phyloP scores from a whole-genome alignment of 2,888 invertebrate species.

The Chouioia cunea region DNA sequence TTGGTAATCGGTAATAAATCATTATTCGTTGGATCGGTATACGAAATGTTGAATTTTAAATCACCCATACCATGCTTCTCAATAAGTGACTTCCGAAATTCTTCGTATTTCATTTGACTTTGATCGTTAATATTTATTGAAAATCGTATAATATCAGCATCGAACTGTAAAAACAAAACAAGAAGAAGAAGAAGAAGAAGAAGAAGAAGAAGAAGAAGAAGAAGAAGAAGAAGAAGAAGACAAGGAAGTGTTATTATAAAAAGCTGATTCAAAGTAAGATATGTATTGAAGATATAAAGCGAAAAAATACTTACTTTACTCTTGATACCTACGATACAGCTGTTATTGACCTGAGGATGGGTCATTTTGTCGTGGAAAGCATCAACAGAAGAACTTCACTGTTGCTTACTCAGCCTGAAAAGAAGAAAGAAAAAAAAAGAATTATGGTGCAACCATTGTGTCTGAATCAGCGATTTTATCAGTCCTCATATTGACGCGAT shows the following conservation, averaged over 20 bases:
- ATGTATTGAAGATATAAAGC: too few relatives aligned
- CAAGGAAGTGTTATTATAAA: not conserved
- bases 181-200: too few relatives aligned
- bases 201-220: too few relatives aligned
- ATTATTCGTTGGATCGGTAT: slow-evolving; percentile 95
- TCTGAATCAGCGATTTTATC: too few relatives aligned
- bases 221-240: not conserved
- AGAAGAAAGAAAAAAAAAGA: too few relatives aligned
- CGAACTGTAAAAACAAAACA: slow-evolving; percentile 94
- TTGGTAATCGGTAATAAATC: slow-evolving; percentile 99
- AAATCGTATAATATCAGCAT: slow-evolving; percentile 98
- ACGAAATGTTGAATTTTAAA: slow-evolving; percentile 92
- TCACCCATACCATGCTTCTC: slow-evolving; percentile 89
- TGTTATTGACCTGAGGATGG: slow-evolving; percentile 86
- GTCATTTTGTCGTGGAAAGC: slow-evolving; percentile 73
- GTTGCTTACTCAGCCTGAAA: too few relatives aligned
- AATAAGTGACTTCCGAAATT: slow-evolving; percentile 82
- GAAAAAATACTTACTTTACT: slow-evolving; percentile 80
- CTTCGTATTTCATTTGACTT: slow-evolving; percentile 86
- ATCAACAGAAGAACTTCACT: too few relatives aligned
- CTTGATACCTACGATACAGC: slow-evolving; percentile 86
- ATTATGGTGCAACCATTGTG: too few relatives aligned
- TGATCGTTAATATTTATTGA: slow-evolving; percentile 78
- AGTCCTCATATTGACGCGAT: too few relatives aligned
- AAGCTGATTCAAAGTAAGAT: not conserved